phyloP scores from a whole-genome alignment of 2,888 invertebrate species.

The Lymantria monacha region DNA sequence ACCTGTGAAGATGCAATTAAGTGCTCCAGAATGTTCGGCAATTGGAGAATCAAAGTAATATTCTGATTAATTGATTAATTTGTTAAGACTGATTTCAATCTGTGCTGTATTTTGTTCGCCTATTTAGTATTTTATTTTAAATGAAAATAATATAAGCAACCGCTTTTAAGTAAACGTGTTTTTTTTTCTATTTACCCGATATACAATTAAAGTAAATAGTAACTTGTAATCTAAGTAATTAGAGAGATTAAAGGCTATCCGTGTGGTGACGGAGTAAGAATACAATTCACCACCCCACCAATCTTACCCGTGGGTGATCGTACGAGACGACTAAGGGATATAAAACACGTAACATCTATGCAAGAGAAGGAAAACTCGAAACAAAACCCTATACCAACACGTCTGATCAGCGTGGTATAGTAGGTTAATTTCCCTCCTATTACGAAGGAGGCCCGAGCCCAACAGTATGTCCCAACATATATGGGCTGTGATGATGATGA shows the following conservation, averaged over 20 bases:
- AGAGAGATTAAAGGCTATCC: too few relatives aligned
- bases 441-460: too few relatives aligned
- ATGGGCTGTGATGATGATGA: neutral
- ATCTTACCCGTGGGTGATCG: too few relatives aligned
- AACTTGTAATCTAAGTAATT: neutral
- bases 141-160: neutral
- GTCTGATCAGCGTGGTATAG: too few relatives aligned
- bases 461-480: too few relatives aligned
- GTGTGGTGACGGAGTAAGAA: too few relatives aligned
- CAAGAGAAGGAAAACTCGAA: too few relatives aligned
- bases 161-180: neutral
- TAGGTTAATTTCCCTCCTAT: too few relatives aligned
- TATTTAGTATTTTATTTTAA: conserved; percentile 12
- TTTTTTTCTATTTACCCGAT: neutral
- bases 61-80: conserved; percentile 14
- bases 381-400: too few relatives aligned
- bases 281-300: too few relatives aligned
- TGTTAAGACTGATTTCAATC: conserved; percentile 51
- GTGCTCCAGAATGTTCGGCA: conserved; percentile 21
- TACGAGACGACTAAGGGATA: too few relatives aligned
- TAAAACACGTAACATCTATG: too few relatives aligned
- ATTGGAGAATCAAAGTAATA: conserved; percentile 3
- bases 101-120: conserved; percentile 15
- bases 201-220: neutral
- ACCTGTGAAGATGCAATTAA: conserved; percentile 66